These are phyloP conservation scores for Philhelius pedissequus DNA, from an alignment of 2,888 invertebrate species.

Conservation along the genomic window DNA sequence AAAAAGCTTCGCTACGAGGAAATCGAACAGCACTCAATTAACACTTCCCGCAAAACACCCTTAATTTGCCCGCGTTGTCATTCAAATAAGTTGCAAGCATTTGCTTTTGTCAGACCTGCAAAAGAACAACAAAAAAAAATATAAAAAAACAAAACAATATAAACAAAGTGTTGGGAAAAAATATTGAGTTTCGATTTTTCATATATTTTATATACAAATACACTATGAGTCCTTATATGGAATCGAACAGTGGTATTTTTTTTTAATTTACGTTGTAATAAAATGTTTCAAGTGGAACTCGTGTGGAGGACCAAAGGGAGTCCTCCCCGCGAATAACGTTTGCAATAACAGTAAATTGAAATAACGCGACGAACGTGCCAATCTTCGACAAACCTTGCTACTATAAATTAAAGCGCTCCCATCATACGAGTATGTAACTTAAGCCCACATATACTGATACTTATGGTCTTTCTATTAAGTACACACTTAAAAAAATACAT, in stretches of 20 bases:
- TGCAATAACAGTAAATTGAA: conserved; percentile 19
- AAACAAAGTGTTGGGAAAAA: not conserved
- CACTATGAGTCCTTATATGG: not conserved
- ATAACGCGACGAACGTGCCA: conserved; percentile 38
- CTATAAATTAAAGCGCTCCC: conserved; percentile 29
- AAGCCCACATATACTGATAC: not conserved
- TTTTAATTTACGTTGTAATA: not conserved
- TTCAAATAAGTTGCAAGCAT: conserved; percentile 8
- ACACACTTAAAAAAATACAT: not conserved
- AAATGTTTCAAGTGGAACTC: not conserved
- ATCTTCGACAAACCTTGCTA: conserved; percentile 16
- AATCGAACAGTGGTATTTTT: not conserved
- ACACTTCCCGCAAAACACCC: conserved; percentile 7
- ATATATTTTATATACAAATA: not conserved
- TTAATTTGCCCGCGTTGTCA: conserved; percentile 30
- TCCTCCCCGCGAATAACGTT: not conserved
- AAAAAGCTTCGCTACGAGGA: not conserved
- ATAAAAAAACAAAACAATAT: too few species aligned
- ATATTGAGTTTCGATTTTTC: not conserved
- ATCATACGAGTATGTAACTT: not conserved
- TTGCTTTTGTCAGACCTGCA: conserved; percentile 30
- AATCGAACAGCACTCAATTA: conserved; percentile 3
- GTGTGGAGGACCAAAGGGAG: not conserved
- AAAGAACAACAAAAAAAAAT: not conserved
- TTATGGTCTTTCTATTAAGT: not conserved